Evolutionary conservation across 2,888 invertebrate species (phyloP).

Genomic region (Stenodera caucasica): DNA sequence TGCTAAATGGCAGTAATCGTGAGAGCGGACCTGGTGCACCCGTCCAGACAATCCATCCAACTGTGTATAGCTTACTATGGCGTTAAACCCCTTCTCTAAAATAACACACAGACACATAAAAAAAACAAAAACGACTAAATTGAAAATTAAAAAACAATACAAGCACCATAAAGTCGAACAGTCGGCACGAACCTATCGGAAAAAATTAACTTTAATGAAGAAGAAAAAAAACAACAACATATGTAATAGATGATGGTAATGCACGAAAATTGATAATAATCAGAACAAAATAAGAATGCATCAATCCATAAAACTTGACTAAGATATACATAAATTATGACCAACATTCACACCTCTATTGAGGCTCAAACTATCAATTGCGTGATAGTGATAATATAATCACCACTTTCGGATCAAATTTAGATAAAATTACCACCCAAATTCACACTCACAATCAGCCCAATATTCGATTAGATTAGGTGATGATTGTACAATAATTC

Average conservation of each 20-base stretch:
- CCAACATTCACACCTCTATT: not conserved
- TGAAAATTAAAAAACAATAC: slow-evolving; percentile 7
- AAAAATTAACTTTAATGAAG: slow-evolving; percentile 7
- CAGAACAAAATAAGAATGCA: not conserved
- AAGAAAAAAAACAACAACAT: no score
- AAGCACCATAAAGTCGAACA: not conserved
- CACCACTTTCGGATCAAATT: no score
- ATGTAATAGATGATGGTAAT: slow-evolving; percentile 2
- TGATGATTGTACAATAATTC: no score
- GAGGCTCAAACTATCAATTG: no score
- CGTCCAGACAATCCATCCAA: slow-evolving; percentile 41
- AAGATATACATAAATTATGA: no score
- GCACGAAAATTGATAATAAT: slow-evolving; percentile 1
- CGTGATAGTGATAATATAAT: no score
- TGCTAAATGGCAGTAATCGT: slow-evolving; percentile 44
- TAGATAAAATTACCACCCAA: no score
- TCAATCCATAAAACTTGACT: not conserved
- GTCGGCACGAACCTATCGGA: not conserved
- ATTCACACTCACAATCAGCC: no score
- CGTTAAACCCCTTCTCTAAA: not conserved
- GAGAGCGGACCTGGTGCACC: slow-evolving; percentile 40
- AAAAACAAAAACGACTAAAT: not conserved
- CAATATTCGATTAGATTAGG: no score
- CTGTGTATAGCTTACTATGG: slow-evolving; percentile 10
- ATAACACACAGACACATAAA: not conserved